Conservation (phyloP, 2,113 vertebrate genomes). For the Scalopus aquaticus region DNA sequence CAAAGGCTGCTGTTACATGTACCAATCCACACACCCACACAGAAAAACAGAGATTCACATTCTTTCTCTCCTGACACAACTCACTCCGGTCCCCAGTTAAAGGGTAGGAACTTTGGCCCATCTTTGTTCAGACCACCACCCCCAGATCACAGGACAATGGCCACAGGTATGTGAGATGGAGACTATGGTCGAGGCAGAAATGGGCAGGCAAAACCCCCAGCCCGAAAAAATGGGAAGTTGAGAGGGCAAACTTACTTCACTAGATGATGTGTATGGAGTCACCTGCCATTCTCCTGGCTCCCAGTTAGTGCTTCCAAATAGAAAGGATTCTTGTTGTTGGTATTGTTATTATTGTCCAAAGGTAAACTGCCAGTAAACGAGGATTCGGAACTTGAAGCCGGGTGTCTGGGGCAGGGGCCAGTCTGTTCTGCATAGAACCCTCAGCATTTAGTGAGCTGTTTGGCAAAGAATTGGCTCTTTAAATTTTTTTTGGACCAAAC, state of each 20-base stretch:
- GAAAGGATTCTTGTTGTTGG: not conserved
- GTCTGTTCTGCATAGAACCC: not conserved
- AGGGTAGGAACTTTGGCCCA: not conserved
- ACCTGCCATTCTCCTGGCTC: not conserved
- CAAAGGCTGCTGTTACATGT: not conserved
- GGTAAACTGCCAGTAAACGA: not conserved
- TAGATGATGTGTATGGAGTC: not conserved
- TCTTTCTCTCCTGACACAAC: not conserved
- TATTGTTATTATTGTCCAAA: not conserved
- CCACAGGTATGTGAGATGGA: not conserved
- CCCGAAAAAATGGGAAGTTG: not conserved
- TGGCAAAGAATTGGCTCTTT: not conserved
- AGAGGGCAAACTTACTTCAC: slow-evolving; percentile 13
- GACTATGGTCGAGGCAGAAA: not conserved
- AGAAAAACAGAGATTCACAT: not conserved
- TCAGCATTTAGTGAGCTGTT: not conserved
- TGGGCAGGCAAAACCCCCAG: not conserved
- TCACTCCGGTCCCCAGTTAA: not conserved
- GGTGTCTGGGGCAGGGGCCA: not conserved
- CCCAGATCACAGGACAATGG: not conserved
- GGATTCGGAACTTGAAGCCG: not conserved
- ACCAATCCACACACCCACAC: not conserved
- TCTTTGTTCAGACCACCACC: not conserved
- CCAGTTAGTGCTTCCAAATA: not conserved
- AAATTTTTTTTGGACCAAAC: not conserved